A percentile compares a stretch with the other conserved stretches of the same genome.
Evolutionary conservation across 23 tunicate genomes (phyloP).

Genomic region (Oikopleura albicans): DNA sequence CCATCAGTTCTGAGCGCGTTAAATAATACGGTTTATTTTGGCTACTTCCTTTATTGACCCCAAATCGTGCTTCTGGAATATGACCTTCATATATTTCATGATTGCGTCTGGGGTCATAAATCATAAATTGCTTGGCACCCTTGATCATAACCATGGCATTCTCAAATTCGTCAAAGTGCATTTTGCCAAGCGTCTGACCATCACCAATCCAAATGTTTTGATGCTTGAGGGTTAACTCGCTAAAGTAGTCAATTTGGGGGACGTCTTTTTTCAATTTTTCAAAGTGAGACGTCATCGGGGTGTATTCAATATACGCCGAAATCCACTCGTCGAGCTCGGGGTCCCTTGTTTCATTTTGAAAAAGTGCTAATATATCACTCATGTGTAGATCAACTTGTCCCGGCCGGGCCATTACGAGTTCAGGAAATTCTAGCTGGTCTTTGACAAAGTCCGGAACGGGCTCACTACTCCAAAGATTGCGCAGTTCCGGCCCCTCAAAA

Average conservation of each 20-base stretch:
- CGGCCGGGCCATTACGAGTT: slow-evolving; percentile 7
- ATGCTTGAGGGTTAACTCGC: background rate
- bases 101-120: background rate
- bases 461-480: background rate
- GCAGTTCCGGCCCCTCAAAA: background rate
- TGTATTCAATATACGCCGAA: slow-evolving; percentile 14
- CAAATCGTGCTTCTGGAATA: background rate
- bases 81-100: background rate
- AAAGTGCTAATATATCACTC: background rate
- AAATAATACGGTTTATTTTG: no score
- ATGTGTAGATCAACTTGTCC: background rate
- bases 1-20: no score
- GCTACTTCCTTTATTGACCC: background rate
- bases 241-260: background rate
- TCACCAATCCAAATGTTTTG: slow-evolving; percentile 17
- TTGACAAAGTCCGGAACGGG: background rate
- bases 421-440: background rate
- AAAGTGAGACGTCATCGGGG: background rate
- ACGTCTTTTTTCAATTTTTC: background rate
- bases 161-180: slow-evolving; percentile 14
- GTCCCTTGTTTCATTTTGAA: background rate
- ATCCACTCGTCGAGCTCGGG: background rate
- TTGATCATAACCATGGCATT: background rate
- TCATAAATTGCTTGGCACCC: background rate
- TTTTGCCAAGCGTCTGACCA: slow-evolving; percentile 7